Base-by-base conservation (phyloP, 2,888 invertebrate genomes). In the Aphodius sticticus region DNA sequence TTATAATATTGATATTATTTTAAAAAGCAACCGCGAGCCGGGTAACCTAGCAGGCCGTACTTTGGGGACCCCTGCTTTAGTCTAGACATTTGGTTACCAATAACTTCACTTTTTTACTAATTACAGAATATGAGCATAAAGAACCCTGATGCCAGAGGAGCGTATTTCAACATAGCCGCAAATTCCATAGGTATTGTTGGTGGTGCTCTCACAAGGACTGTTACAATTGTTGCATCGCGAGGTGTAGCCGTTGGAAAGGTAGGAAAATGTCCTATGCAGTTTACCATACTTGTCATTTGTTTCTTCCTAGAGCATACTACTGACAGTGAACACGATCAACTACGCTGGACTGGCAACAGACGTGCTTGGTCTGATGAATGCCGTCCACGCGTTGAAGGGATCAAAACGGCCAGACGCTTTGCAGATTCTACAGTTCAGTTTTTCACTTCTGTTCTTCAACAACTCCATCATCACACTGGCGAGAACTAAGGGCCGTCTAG, bases 81-180 rank as follows among this genome's bases (percentile, higher is more conserved):
- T 53, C 12, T 3, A 9, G 1, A 53, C 53, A 53, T 53, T 53
- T 7, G 26, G 26, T 69, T 74, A 14, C 16, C 37, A 70, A 75
- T 9, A 53, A 53, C 53, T 9, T 9, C 53, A 53, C 1, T 53
- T 53, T 53, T 53, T 53, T 16, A 53, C 70, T 15, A 70, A 36
- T 80, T 76, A 70, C 80, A 76, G 80, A 69, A 78, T 15, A 89
- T 92, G 77, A 91, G 91, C 82, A 89, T 92, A 0, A 87, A 87
- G 36, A 90, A 92, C 84, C 85, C 91, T 0, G 92, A 92, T 80
- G 92, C 92, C 0, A 89, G 92, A n/a, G 91, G 91, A 75, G 92
- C 92, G 77, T 92, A 92, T 89, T 83, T 93, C 37, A 92, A 92
- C 86, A 91, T 93, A 70, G 90, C 91, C 0, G 92, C 92, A 1